Evolutionary conservation across 2,888 invertebrate genomes (phyloP), one percentile per base, ranked within the genome.

Genomic region (Marasmarcha lunaedactyla): DNA sequence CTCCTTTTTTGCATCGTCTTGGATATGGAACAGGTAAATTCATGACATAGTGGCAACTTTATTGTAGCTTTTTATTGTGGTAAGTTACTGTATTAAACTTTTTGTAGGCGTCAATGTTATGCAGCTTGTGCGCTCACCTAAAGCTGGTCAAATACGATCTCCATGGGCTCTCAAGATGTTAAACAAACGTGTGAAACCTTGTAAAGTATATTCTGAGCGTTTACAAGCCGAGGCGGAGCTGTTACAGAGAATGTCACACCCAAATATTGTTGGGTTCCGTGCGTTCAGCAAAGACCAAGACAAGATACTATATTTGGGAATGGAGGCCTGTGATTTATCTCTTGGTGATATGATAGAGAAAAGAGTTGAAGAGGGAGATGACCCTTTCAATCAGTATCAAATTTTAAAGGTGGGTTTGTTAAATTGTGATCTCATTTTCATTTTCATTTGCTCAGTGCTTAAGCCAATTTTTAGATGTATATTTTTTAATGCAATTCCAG

Each of bases 161-260:
- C 94, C 94, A 0, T 94, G 94, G 94, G 94, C 94, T 0, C 78
- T 95, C 0, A 95, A 95, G 60, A 90, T 91, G 68, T 61, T 93
- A 1, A 87, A 86, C 48, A 85, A 78, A 37, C 67, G 68, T 1
- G 74, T 78, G 12, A 83, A 81, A 49, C 83, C 83, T 0, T 64
- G 63, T 43, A 59, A 55, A 49, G 71, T 74, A 1, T 77, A 74
- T 46, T 78, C 85, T 1, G 74, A 86, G 13, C 85, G 93, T 1
- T 72, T 94, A 33, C 73, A 86, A 44, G 77, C 84, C 0, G 95
- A 95, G 67, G 94, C 93, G 0, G 85, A 89, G 13, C 79, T 94
- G 35, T 72, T 94, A 11, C 69, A 84, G 57, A 73, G 62, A 30
- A 85, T 95, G 50, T 86, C 87, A 1, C 94, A 95, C 70, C 92